phyloP scores from a whole-genome alignment of 37 sponge, comb jelly and placozoan genomes.

The Bolinopsis microptera region DNA sequence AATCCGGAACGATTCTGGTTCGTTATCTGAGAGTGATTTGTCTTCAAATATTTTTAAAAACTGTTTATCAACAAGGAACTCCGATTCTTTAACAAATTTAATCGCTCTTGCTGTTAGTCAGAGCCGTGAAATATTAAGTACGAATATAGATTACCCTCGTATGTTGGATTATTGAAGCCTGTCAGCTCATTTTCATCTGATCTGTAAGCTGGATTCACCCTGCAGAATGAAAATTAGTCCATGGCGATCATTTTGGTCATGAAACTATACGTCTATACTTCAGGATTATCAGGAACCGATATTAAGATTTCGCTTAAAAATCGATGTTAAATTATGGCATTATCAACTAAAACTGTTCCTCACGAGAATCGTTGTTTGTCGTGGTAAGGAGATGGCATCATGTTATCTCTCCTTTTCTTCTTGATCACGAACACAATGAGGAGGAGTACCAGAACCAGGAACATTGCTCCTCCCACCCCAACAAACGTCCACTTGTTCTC shows the following conservation, averaged over 20 bases:
- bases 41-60: too few relatives aligned
- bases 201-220: constrained; percentile 27
- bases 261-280: too few relatives aligned
- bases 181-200: constrained; percentile 35
- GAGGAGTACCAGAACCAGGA: neutral
- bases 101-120: too few relatives aligned
- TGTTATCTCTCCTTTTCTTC: neutral
- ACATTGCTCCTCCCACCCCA: constrained; percentile 36
- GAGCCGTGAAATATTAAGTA: too few relatives aligned
- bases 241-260: too few relatives aligned
- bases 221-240: too few relatives aligned
- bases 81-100: too few relatives aligned
- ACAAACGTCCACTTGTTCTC: constrained; percentile 45
- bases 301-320: too few relatives aligned
- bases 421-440: neutral
- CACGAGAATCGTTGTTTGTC: neutral
- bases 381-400: neutral
- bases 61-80: too few relatives aligned
- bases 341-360: too few relatives aligned
- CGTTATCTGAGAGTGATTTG: neutral
- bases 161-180: constrained; percentile 35
- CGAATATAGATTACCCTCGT: neutral
- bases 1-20: neutral
- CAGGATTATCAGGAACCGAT: too few relatives aligned
- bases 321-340: too few relatives aligned